Percentiles rank a stretch among this genome's conserved stretches.
phyloP scores from a whole-genome alignment of 2,888 invertebrate species.

The Drosophila rubida region DNA sequence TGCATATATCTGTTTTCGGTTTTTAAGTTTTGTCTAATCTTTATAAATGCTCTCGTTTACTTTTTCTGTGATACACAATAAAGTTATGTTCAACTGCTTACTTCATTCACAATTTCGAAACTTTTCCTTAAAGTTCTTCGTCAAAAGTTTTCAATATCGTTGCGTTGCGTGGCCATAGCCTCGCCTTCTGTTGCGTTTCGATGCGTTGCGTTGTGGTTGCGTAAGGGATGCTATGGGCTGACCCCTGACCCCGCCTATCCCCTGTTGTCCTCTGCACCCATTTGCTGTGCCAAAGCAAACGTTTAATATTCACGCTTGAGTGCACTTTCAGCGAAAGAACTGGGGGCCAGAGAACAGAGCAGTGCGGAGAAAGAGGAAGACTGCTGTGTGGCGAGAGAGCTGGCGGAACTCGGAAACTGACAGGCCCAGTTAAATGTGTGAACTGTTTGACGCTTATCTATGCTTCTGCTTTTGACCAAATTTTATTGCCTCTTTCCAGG shows the following conservation, averaged over 20 bases:
- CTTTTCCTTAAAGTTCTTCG: constrained; percentile 42
- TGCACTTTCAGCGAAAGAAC: constrained; percentile 53
- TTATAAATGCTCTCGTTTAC: not conserved
- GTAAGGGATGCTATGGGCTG: constrained; percentile 44
- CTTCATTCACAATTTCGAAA: constrained; percentile 24
- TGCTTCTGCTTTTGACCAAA: constrained; percentile 74
- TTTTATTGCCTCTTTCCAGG: constrained; percentile 80
- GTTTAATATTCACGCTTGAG: constrained; percentile 81
- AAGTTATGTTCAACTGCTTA: constrained; percentile 5
- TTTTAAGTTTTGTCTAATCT: not conserved
- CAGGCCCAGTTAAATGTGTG: constrained; percentile 68
- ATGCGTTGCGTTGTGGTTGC: constrained; percentile 38
- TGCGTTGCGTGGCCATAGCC: constrained; percentile 8
- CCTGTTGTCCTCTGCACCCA: not conserved
- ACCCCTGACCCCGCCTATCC: constrained; percentile 9
- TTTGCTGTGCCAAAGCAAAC: constrained; percentile 61
- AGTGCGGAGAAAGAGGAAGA: not conserved
- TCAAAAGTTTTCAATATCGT: constrained; percentile 53
- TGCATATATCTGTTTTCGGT: too few species aligned
- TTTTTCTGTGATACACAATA: not conserved
- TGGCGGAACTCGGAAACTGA: constrained; percentile 43
- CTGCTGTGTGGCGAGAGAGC: too few species aligned
- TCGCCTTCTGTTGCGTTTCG: not conserved
- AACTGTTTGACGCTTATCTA: constrained; percentile 79
- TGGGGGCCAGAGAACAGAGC: not conserved